A percentile compares a stretch with the other conserved stretches of the same genome.
These are phyloP conservation scores for Melanotaenia parkinsoni DNA, from an alignment of 2,797 vertebrate genomes.

Conservation along the genomic window DNA sequence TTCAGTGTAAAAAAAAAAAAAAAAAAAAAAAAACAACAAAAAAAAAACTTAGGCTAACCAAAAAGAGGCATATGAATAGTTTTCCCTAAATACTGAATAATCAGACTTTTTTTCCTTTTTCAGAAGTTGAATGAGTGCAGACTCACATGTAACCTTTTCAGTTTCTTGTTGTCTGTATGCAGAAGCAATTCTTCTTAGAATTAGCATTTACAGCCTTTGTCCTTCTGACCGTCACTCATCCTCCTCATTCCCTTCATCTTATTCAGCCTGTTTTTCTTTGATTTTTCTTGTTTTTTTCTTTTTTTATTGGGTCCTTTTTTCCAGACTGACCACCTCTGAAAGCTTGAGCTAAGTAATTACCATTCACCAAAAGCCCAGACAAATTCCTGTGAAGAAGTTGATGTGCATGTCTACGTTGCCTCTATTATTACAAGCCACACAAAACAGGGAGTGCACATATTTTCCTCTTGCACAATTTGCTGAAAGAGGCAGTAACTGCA, in stretches of 20 bases:
- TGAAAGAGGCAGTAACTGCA: neutral
- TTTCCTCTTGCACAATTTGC: neutral
- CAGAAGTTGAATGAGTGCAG: neutral
- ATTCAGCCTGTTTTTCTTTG: conserved; percentile 18
- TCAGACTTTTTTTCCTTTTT: neutral
- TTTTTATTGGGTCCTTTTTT: conserved; percentile 43
- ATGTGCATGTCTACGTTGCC: neutral
- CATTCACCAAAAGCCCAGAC: conserved; percentile 7
- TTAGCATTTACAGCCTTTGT: conserved; percentile 8
- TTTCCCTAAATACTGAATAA: neutral
- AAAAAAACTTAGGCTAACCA: neutral
- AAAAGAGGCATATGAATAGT: neutral
- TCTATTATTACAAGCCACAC: conserved; percentile 9
- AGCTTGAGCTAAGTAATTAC: conserved; percentile 55
- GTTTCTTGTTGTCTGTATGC: neutral
- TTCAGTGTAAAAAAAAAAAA: no score
- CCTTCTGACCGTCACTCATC: conserved; percentile 10
- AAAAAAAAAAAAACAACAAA: no score
- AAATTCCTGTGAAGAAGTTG: conserved; percentile 32
- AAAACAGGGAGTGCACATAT: neutral
- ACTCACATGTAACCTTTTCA: neutral
- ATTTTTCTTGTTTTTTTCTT: neutral
- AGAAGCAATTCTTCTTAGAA: neutral
- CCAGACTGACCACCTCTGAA: conserved; percentile 31
- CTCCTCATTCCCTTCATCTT: conserved; percentile 18